Conservation (phyloP, 2,888 invertebrate species). For the Coelogynopora nodosa region DNA sequence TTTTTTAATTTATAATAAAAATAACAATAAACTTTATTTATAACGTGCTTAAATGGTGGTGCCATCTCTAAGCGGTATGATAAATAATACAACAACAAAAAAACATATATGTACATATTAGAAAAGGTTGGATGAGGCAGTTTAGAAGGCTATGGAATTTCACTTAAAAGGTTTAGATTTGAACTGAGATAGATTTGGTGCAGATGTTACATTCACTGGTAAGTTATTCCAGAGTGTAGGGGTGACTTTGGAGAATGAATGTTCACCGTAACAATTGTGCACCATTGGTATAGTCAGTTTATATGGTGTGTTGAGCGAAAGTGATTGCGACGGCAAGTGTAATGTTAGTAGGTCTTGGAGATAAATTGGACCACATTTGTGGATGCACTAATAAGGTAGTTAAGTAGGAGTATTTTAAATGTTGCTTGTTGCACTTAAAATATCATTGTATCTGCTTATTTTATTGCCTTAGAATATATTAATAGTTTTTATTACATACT, state of each 20-base stretch:
- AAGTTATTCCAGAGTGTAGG: slow-evolving; percentile 14
- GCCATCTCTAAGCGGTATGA: slow-evolving; percentile 15
- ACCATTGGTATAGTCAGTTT: slow-evolving; percentile 16
- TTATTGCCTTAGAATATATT: no score
- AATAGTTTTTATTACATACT: no score
- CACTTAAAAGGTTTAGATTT: not conserved
- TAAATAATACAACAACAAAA: not conserved
- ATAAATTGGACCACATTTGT: not conserved
- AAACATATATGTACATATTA: not conserved
- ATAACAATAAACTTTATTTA: slow-evolving; percentile 15
- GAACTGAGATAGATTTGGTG: not conserved
- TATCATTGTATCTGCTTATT: no score
- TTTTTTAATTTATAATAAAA: no score
- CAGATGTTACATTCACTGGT: not conserved
- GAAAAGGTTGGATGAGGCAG: not conserved
- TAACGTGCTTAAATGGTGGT: not conserved
- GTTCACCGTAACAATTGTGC: slow-evolving; percentile 10
- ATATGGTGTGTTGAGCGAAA: slow-evolving; percentile 11
- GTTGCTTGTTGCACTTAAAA: no score
- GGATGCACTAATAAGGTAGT: not conserved
- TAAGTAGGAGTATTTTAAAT: not conserved
- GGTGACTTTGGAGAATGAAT: slow-evolving; percentile 18
- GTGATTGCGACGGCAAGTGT: not conserved
- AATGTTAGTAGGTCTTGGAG: not conserved
- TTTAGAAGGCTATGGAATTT: slow-evolving; percentile 13